These are phyloP conservation scores for Tachyglossus aculeatus DNA, from an alignment of 2,797 vertebrate genomes.

Conservation along the genomic window DNA sequence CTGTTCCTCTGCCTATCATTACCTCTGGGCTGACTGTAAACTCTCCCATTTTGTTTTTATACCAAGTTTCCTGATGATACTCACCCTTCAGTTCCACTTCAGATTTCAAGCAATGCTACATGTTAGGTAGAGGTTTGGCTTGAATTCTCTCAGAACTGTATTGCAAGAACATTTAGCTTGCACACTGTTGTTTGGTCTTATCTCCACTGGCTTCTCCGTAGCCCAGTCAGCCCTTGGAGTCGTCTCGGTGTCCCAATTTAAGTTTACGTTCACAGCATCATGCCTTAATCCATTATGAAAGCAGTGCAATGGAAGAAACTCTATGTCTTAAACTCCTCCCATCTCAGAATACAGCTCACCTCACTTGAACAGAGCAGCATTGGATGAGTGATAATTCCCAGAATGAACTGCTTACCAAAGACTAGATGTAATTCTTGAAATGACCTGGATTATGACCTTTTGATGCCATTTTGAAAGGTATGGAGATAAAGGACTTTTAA, in stretches of 20 bases:
- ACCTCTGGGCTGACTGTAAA: not conserved
- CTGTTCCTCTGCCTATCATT: not conserved
- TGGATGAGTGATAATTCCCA: not conserved
- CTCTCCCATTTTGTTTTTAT: not conserved
- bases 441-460: not conserved
- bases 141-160: too few species aligned
- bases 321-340: not conserved
- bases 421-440: not conserved
- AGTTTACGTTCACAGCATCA: not conserved
- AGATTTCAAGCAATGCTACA: too few species aligned
- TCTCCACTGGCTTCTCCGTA: too few species aligned
- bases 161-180: too few species aligned
- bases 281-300: not conserved
- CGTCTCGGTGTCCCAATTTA: too few species aligned
- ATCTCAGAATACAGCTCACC: not conserved
- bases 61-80: not conserved
- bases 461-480: not conserved
- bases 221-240: too few species aligned
- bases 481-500: not conserved
- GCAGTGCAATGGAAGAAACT: too few species aligned
- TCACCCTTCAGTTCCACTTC: too few species aligned
- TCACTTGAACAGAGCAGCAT: not conserved
- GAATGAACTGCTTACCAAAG: not conserved
- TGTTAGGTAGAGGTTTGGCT: too few species aligned
- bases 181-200: too few species aligned